phyloP scores from a whole-genome alignment of 2,797 vertebrate genomes.

The Melopsittacus undulatus region DNA sequence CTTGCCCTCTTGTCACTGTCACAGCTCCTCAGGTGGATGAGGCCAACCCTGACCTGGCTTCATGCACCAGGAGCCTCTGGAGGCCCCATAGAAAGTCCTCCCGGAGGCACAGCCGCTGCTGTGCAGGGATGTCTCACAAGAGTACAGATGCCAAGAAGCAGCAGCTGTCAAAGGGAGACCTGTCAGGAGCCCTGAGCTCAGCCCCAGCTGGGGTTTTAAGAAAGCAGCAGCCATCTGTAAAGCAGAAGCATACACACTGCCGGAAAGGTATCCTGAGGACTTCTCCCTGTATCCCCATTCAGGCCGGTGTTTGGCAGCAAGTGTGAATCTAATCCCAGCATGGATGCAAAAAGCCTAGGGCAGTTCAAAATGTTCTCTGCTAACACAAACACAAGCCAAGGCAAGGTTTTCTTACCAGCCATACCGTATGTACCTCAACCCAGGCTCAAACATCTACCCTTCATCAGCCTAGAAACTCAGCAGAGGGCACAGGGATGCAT shows the following conservation, averaged over 20 bases:
- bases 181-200: background rate
- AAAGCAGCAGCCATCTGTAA: background rate
- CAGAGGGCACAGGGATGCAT: background rate
- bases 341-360: background rate
- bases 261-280: conserved; percentile 26
- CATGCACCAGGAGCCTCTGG: background rate
- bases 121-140: background rate
- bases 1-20: background rate
- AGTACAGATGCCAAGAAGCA: background rate
- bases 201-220: background rate
- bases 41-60: background rate
- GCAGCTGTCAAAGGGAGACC: conserved; percentile 16
- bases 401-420: background rate
- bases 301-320: background rate
- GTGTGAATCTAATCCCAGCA: background rate
- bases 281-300: background rate
- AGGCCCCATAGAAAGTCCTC: background rate
- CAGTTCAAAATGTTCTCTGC: background rate
- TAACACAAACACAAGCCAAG: background rate
- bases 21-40: background rate
- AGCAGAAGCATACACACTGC: background rate
- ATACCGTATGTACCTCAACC: background rate
- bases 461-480: background rate
- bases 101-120: background rate
- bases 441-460: background rate